phyloP scores from a whole-genome alignment of 1,140 invertebrate genomes.

The Calosoma granatense region DNA sequence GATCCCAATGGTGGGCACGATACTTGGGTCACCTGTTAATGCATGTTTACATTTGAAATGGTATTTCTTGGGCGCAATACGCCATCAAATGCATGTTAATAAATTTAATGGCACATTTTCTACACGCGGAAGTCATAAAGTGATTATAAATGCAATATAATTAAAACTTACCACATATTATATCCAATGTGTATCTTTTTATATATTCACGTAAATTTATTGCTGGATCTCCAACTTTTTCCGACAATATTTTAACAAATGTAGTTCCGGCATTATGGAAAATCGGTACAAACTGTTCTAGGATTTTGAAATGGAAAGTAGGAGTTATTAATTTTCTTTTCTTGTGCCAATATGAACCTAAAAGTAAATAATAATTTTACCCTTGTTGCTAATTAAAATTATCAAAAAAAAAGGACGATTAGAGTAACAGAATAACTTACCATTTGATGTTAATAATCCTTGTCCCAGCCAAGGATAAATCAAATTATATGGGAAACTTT shows the following conservation, averaged over 20 bases:
- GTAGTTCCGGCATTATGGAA: conserved; percentile 58
- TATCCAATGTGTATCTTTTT: conserved; percentile 40
- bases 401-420: too few species aligned
- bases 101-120: too few species aligned
- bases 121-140: too few species aligned
- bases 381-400: not conserved
- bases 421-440: conserved; percentile 22
- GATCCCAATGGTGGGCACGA: too few species aligned
- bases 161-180: not conserved
- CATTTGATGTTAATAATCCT: conserved; percentile 60
- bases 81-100: too few species aligned
- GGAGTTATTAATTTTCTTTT: conserved; percentile 66
- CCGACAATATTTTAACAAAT: conserved; percentile 44
- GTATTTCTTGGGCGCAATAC: too few species aligned
- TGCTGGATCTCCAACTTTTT: conserved; percentile 34
- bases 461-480: conserved; percentile 67
- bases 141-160: not conserved
- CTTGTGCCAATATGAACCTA: conserved; percentile 52
- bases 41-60: too few species aligned
- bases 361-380: too few species aligned
- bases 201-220: conserved; percentile 55
- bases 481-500: conserved; percentile 60
- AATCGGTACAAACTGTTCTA: conserved; percentile 60
- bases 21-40: too few species aligned
- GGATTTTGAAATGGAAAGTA: conserved; percentile 75